Evolutionary conservation across 2,113 vertebrate genomes (phyloP).

Genomic region (Dipodomys spectabilis): DNA sequence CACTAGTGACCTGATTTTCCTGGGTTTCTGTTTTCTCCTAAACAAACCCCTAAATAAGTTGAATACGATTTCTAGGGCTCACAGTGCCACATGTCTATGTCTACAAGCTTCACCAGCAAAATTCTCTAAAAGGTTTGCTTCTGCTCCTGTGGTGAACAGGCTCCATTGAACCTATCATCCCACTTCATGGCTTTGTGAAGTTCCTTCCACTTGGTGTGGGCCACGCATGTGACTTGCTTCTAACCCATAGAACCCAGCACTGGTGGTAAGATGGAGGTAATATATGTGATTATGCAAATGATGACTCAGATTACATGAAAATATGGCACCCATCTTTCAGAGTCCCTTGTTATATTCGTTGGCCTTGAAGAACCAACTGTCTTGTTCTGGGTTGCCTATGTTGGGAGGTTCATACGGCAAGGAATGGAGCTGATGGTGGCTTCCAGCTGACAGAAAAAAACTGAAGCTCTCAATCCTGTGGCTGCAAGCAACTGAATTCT

Average conservation of each 20-base stretch:
- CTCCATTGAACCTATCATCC: not conserved
- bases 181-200: not conserved
- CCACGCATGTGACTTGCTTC: not conserved
- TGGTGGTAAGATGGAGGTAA: not conserved
- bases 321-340: not conserved
- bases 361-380: conserved; percentile 15
- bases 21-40: not conserved
- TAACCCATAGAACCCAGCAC: not conserved
- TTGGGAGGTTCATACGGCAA: not conserved
- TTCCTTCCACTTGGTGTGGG: not conserved
- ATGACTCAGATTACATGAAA: not conserved
- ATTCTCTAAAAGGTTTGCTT: not conserved
- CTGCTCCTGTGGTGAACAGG: not conserved
- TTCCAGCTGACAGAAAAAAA: not conserved
- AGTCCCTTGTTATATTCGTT: not conserved
- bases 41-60: not conserved
- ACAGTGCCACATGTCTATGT: not conserved
- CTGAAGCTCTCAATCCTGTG: not conserved
- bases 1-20: not conserved
- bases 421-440: not conserved
- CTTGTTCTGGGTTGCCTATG: not conserved
- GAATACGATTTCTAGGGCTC: conserved; percentile 2
- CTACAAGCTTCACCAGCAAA: not conserved
- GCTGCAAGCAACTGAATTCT: not conserved
- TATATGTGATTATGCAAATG: not conserved